Conservation (phyloP, 2,113 vertebrate species). For the Ailuropoda melanoleuca region DNA sequence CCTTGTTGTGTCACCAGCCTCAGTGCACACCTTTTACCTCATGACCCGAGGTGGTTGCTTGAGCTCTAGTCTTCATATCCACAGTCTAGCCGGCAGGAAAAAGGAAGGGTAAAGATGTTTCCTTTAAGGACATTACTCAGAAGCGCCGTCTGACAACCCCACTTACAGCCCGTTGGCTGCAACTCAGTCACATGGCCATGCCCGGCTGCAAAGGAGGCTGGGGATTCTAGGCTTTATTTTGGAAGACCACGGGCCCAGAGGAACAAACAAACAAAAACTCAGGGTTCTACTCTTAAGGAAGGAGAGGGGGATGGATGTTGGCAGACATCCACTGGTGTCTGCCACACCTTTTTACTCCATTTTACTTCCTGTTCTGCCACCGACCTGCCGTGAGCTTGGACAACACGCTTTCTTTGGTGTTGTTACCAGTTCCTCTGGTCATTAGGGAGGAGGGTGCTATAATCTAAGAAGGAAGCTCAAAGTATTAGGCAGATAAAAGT, state of each 20-base stretch:
- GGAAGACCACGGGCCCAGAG: neutral
- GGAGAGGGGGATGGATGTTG: neutral
- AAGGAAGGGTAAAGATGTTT: neutral
- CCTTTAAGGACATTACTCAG: neutral
- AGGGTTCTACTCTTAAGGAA: neutral
- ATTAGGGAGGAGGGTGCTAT: neutral
- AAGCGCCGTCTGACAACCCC: neutral
- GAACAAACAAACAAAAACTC: neutral
- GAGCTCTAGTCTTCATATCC: neutral
- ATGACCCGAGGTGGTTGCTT: neutral
- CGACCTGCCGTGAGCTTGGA: neutral
- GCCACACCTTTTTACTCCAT: neutral
- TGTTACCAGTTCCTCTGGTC: neutral
- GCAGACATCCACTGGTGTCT: neutral
- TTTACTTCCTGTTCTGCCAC: slow-evolving; percentile 24
- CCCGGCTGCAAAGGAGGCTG: neutral
- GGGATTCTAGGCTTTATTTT: neutral
- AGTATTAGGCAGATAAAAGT: neutral
- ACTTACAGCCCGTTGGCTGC: neutral
- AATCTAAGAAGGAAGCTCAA: slow-evolving; percentile 1
- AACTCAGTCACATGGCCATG: neutral
- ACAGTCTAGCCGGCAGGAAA: neutral
- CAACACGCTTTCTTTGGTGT: neutral
- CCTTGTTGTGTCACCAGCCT: neutral
- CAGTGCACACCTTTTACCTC: neutral